Evolutionary conservation across 2,797 vertebrate genomes (phyloP), one percentile per base, ranked within the genome.

Genomic region (Schizothorax lantsangensis): DNA sequence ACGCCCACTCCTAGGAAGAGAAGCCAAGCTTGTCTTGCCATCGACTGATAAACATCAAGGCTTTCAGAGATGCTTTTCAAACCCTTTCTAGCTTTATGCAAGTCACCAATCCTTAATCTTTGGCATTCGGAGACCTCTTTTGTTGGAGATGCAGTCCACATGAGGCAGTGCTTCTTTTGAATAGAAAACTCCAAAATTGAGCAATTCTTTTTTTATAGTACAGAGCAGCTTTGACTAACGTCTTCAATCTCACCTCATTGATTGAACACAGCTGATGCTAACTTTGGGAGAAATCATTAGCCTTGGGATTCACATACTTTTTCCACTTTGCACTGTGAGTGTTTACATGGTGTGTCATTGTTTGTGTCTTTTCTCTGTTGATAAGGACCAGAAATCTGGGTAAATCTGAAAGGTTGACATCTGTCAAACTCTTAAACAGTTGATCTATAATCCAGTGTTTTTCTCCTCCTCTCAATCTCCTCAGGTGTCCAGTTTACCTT

Each of bases 401-500:
- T 40, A 40, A 26, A 40, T 40, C 4, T 36, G 12, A 77, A 6
- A 0, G 1, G 54, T 40, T 59, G 12, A 40, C 11, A 36, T n/a
- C n/a, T n/a, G n/a, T n/a, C n/a, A n/a, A n/a, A n/a, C n/a, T n/a
- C n/a, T n/a, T n/a, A n/a, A n/a, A n/a, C n/a, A 2, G 45, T 47
- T 81, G 1, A n/a, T 49, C 30, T 40, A 17, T 69, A 52, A 52
- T 17, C 6, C 26, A n/a, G 30, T 40, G 11, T 71, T 21, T 33
- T 57, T 43, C 11, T 30, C 82, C 9, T n/a, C 19, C 49, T 78
- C 36, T 26, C 38, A 69, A 38, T 10, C 78, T 8, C 52, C 57
- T 2, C 92, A 99, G 98, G 98, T 30, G 98, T 99, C 62, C 98
- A 98, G 93, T 98, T 99, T 88, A 97, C 96, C 80, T 99, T 99